Percentiles rank a stretch among this genome's conserved stretches.
These are phyloP conservation scores for Micromesistius poutassou DNA, from an alignment of 2,797 vertebrate genomes.

Conservation along the genomic window DNA sequence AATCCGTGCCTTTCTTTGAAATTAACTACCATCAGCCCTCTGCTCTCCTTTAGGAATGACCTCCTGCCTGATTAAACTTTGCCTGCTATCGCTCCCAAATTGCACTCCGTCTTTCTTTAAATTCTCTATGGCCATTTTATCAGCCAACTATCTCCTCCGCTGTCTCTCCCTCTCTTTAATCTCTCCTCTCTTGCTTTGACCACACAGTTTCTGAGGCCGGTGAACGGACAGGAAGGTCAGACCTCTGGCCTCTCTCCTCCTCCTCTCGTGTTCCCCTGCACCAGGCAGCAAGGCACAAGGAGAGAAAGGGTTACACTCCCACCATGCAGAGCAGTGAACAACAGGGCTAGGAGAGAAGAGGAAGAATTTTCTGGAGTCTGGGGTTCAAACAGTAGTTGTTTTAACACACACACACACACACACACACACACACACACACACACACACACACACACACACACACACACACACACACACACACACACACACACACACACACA, in stretches of 20 bases:
- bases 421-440: neutral
- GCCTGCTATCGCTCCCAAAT: neutral
- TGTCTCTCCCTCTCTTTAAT: slow-evolving; percentile 4
- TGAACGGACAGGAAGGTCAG: slow-evolving; percentile 79
- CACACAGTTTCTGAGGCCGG: slow-evolving; percentile 31
- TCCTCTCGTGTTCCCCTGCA: slow-evolving; percentile 91
- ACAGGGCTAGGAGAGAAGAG: slow-evolving; percentile 13
- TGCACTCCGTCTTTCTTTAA: neutral
- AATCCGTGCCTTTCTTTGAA: neutral
- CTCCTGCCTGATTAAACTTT: neutral
- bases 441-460: slow-evolving; percentile 2
- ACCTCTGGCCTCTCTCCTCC: slow-evolving; percentile 94
- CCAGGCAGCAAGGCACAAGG: slow-evolving; percentile 85
- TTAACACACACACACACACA: slow-evolving; percentile 7
- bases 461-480: neutral
- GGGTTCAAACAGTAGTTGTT: neutral
- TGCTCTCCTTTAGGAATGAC: neutral
- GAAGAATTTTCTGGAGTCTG: neutral
- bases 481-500: neutral
- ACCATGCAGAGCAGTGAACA: slow-evolving; percentile 60
- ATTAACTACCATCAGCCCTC: neutral
- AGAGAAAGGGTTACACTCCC: slow-evolving; percentile 83
- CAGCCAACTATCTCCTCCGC: neutral
- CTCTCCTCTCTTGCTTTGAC: slow-evolving; percentile 26
- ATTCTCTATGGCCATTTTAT: neutral